A percentile compares a stretch with the other conserved stretches of the same genome.
These are phyloP conservation scores for Sphaeridia pumilis DNA, from an alignment of 2,888 invertebrate species.

Conservation along the genomic window DNA sequence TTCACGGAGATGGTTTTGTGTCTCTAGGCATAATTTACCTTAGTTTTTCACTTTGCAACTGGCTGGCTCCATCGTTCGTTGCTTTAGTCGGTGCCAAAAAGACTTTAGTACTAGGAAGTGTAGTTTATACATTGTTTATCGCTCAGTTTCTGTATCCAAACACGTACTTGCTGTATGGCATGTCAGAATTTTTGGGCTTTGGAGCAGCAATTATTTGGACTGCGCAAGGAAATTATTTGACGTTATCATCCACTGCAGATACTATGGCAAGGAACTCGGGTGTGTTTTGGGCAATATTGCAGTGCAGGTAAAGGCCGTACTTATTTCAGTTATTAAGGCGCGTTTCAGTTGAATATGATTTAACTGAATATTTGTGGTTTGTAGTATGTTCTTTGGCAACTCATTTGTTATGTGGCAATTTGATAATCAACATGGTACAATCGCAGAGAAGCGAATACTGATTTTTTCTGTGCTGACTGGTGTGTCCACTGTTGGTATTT, in stretches of 20 bases:
- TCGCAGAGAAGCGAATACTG: constrained; percentile 54
- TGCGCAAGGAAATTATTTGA: constrained; percentile 83
- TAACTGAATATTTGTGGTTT: constrained; percentile 38
- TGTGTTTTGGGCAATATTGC: constrained; percentile 92
- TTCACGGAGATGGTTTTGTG: constrained; percentile 74
- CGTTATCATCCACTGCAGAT: constrained; percentile 72
- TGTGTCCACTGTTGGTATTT: constrained; percentile 51
- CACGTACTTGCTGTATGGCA: constrained; percentile 70
- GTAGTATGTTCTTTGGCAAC: constrained; percentile 87
- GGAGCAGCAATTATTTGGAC: constrained; percentile 97
- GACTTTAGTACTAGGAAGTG: constrained; percentile 52
- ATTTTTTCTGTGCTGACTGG: constrained; percentile 64
- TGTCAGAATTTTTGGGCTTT: constrained; percentile 73
- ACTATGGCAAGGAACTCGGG: constrained; percentile 91
- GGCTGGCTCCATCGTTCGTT: constrained; percentile 86
- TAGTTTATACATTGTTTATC: constrained; percentile 56
- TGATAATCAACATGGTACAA: constrained; percentile 62
- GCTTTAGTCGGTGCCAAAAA: constrained; percentile 72
- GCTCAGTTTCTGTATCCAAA: constrained; percentile 73
- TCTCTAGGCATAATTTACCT: constrained; percentile 88
- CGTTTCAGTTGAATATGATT: neutral
- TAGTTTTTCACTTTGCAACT: constrained; percentile 81
- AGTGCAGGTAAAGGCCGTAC: constrained; percentile 58
- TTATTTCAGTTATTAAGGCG: neutral
- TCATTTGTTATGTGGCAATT: constrained; percentile 88